phyloP scores from a whole-genome alignment of 2,797 vertebrate genomes.

The Enteromius argenteus region DNA sequence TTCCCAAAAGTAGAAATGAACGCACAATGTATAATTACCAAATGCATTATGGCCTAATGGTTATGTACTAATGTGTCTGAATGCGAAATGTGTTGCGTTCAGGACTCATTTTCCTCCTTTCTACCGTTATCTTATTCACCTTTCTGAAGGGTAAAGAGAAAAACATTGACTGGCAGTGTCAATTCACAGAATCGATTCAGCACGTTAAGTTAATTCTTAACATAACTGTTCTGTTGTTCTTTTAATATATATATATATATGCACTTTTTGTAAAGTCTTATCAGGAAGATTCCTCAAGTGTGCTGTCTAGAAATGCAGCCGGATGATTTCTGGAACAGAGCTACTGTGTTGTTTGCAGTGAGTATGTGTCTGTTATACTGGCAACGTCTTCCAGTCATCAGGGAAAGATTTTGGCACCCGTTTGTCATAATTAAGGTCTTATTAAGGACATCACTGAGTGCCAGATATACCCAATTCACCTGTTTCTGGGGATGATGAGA shows the following conservation, averaged over 20 bases:
- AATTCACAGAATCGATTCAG: not conserved
- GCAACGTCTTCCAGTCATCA: slow-evolving; percentile 57
- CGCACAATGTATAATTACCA: not conserved
- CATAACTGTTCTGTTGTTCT: too few species aligned
- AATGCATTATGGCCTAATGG: not conserved
- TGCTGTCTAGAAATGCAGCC: not conserved
- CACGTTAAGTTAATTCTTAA: not conserved
- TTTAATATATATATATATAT: not conserved
- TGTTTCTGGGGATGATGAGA: slow-evolving; percentile 17
- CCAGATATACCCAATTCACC: slow-evolving; percentile 38
- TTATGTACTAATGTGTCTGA: not conserved
- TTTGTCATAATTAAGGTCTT: slow-evolving; percentile 67
- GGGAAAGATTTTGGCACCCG: slow-evolving; percentile 58
- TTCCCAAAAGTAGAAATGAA: not conserved
- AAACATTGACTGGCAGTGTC: not conserved
- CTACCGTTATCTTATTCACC: not conserved
- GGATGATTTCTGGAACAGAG: slow-evolving; percentile 17
- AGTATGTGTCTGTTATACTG: slow-evolving; percentile 68
- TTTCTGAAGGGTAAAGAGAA: not conserved
- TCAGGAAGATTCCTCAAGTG: not conserved
- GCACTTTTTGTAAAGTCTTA: not conserved
- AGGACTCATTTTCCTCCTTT: not conserved
- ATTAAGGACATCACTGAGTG: slow-evolving; percentile 52
- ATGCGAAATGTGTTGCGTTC: not conserved
- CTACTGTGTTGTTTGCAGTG: slow-evolving; percentile 52